These are phyloP conservation scores for Cynoglossus semilaevis DNA, from an alignment of 2,113 vertebrate genomes.

Conservation along the genomic window DNA sequence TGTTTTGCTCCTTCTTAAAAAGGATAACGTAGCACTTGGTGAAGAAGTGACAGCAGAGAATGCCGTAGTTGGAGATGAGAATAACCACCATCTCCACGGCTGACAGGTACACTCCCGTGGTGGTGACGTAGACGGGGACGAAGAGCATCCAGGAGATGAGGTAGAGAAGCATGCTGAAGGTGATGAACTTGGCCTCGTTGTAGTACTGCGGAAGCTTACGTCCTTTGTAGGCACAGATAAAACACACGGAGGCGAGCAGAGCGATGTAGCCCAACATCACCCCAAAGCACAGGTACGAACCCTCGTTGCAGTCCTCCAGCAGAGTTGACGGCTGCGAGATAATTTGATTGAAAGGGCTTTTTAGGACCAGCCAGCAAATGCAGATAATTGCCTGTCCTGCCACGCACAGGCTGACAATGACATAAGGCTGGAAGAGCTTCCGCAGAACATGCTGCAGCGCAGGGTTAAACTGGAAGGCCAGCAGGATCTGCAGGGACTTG, in stretches of 20 bases:
- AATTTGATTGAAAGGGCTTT: conserved; percentile 68
- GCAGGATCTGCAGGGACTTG: conserved; percentile 87
- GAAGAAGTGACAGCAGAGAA: conserved; percentile 85
- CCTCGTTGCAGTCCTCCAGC: conserved; percentile 82
- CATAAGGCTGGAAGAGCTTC: conserved; percentile 74
- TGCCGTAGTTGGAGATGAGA: conserved; percentile 87
- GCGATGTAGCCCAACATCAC: conserved; percentile 83
- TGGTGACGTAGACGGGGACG: conserved; percentile 82
- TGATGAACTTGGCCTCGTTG: conserved; percentile 90
- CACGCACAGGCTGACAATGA: conserved; percentile 72
- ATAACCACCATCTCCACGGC: conserved; percentile 88
- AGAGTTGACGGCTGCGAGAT: conserved; percentile 62
- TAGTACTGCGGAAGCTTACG: conserved; percentile 88
- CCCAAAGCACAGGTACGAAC: conserved; percentile 80
- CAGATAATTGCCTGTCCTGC: conserved; percentile 78
- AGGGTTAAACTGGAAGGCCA: conserved; percentile 87
- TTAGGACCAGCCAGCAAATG: conserved; percentile 79
- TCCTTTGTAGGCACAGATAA: conserved; percentile 85
- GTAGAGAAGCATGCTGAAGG: conserved; percentile 89
- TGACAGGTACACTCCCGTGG: conserved; percentile 82
- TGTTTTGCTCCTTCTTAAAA: conserved; percentile 85
- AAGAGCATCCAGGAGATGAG: conserved; percentile 89
- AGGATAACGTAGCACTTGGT: conserved; percentile 88
- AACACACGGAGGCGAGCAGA: conserved; percentile 82
- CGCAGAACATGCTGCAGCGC: conserved; percentile 75